Conservation (phyloP, 2,113 vertebrate genomes). For the Lynx canadensis region DNA sequence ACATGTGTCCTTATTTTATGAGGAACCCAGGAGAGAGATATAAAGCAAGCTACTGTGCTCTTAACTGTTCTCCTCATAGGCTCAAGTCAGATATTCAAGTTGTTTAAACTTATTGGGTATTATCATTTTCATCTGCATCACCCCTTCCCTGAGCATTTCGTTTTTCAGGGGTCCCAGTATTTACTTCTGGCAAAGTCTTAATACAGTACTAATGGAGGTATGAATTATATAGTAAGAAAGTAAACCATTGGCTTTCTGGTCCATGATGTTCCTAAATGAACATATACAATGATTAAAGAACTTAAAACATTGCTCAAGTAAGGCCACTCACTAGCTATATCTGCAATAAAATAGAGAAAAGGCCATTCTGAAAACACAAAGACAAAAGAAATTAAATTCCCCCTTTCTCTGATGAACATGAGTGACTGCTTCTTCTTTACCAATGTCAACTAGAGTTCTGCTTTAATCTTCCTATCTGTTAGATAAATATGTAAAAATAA, state of each 20-base stretch:
- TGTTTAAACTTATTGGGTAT: neutral
- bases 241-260: neutral
- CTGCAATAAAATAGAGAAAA: neutral
- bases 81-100: neutral
- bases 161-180: neutral
- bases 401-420: neutral
- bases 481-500: neutral
- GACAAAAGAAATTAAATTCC: neutral
- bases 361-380: neutral
- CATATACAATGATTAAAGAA: neutral
- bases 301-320: neutral
- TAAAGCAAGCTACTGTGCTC: neutral
- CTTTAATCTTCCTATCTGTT: neutral
- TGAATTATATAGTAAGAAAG: constrained; percentile 9
- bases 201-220: neutral
- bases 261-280: neutral
- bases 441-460: neutral
- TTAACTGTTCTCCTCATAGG: neutral
- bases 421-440: neutral
- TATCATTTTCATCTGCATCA: constrained; percentile 13
- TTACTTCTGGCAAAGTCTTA: neutral
- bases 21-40: neutral
- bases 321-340: neutral
- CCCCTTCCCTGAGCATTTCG: neutral
- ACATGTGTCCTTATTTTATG: neutral